phyloP scores from a whole-genome alignment of 2,797 vertebrate genomes.

The Nasua narica region DNA sequence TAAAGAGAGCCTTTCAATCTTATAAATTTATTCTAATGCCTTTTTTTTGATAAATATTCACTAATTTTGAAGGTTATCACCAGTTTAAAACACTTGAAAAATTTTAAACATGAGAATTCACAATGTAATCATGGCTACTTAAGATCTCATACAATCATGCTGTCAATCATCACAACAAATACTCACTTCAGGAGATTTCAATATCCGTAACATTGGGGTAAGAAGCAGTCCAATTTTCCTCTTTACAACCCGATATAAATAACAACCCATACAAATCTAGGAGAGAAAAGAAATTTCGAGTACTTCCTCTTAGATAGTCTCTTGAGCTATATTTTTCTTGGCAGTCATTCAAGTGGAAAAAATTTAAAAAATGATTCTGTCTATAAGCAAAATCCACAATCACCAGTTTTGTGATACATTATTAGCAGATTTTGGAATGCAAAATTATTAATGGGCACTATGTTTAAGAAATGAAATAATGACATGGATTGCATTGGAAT shows the following conservation, averaged over 20 bases:
- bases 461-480: not conserved
- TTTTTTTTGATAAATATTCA: constrained; percentile 42
- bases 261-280: constrained; percentile 15
- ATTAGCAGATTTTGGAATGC: not conserved
- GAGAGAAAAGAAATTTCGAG: constrained; percentile 16
- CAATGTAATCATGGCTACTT: constrained; percentile 60
- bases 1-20: constrained; percentile 16
- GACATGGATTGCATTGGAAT: not conserved
- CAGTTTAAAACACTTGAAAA: constrained; percentile 58
- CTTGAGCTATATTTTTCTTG: constrained; percentile 44
- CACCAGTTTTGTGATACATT: not conserved
- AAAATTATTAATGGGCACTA: not conserved
- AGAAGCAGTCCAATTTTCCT: constrained; percentile 4
- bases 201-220: not conserved
- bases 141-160: constrained; percentile 30
- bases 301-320: not conserved
- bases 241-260: constrained; percentile 32
- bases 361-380: not conserved
- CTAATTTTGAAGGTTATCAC: constrained; percentile 57
- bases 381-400: not conserved
- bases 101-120: constrained; percentile 51
- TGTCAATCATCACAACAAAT: constrained; percentile 56
- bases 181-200: constrained; percentile 36
- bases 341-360: not conserved
- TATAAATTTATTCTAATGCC: constrained; percentile 19